These are phyloP conservation scores for Gobio gobio DNA, from an alignment of 2,113 vertebrate species.

Conservation along the genomic window DNA sequence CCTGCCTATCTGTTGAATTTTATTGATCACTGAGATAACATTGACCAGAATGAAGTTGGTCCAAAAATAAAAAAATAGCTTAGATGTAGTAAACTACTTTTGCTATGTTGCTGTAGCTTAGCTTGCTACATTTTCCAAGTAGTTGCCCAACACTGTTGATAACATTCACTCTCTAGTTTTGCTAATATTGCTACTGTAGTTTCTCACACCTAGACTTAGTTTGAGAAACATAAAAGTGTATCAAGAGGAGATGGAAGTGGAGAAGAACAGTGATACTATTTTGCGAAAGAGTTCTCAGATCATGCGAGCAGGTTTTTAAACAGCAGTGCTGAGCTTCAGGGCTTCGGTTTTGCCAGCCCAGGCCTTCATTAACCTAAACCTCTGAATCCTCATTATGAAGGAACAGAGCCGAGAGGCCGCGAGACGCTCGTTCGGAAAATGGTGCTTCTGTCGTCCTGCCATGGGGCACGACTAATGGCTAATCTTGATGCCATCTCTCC, in stretches of 20 bases:
- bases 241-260: too few species aligned
- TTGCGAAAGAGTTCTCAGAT: conserved; percentile 35
- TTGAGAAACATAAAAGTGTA: neutral
- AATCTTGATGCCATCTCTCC: conserved; percentile 68
- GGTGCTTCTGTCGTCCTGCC: conserved; percentile 74
- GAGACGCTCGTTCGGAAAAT: conserved; percentile 75
- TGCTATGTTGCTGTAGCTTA: too few species aligned
- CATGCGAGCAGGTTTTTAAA: conserved; percentile 62
- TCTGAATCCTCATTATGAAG: conserved; percentile 77
- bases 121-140: too few species aligned
- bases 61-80: too few species aligned
- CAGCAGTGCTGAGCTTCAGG: conserved; percentile 62
- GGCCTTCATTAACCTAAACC: conserved; percentile 76
- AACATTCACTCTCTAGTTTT: neutral
- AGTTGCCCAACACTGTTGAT: neutral
- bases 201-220: too few species aligned
- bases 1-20: too few species aligned
- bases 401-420: conserved; percentile 74
- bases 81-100: too few species aligned
- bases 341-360: conserved; percentile 67
- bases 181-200: neutral
- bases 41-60: too few species aligned
- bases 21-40: too few species aligned
- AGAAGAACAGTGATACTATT: neutral
- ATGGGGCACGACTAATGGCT: conserved; percentile 77